Evolutionary conservation across 1,140 invertebrate genomes (phyloP).

Genomic region (Drosophila kanapiae): DNA sequence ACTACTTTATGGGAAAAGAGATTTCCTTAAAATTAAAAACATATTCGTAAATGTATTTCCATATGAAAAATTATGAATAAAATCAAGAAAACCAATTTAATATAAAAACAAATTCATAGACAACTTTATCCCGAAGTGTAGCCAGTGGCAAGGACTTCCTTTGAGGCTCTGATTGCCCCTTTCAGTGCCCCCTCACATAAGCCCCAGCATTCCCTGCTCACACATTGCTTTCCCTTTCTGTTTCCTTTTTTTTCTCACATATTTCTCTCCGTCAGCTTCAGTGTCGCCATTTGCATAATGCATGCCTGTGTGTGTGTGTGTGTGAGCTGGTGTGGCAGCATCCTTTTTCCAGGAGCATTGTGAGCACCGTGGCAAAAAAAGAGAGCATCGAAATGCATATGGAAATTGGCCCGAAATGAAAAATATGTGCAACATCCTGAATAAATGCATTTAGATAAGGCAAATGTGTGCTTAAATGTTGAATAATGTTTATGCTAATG

Average conservation of each 20-base stretch:
- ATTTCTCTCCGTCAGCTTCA: conserved; percentile 39
- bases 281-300: conserved; percentile 49
- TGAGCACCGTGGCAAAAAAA: conserved; percentile 59
- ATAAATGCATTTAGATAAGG: conserved; percentile 51
- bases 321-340: conserved; percentile 35
- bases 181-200: conserved; percentile 7
- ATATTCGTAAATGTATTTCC: too few relatives aligned
- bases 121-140: not conserved
- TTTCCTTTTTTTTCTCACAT: conserved; percentile 13
- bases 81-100: too few relatives aligned
- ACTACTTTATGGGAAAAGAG: too few relatives aligned
- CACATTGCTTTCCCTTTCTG: conserved; percentile 15
- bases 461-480: conserved; percentile 38
- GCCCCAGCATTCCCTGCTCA: too few relatives aligned
- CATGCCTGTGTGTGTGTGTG: conserved; percentile 3
- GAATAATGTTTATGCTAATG: conserved; percentile 40
- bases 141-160: conserved; percentile 21
- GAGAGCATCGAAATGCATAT: conserved; percentile 34
- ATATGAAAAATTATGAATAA: not conserved
- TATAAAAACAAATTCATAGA: too few relatives aligned
- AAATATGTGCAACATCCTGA: conserved; percentile 46
- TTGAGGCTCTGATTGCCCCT: conserved; percentile 20
- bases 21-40: not conserved
- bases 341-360: conserved; percentile 63
- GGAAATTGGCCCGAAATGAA: conserved; percentile 47